Percentiles rank a stretch among this genome's conserved stretches.
phyloP scores from a whole-genome alignment of 2,888 invertebrate species.

The Bursaphelenchus okinawaensis region DNA sequence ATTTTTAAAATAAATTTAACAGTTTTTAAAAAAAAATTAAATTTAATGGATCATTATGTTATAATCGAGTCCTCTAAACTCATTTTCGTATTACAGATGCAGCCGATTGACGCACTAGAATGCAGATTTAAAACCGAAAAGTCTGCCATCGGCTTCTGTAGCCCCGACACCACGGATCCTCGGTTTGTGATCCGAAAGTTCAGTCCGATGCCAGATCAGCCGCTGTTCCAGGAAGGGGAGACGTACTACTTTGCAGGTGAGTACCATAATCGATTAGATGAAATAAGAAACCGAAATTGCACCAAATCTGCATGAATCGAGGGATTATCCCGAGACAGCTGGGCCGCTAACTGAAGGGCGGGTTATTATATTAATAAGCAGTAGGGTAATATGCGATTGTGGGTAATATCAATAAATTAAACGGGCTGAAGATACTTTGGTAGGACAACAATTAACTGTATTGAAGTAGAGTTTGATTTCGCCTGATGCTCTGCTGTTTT shows the following conservation, averaged over 20 bases:
- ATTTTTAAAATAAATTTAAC: no score
- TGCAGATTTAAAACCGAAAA: neutral
- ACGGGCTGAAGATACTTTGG: no score
- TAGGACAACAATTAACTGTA: no score
- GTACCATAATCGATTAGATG: slow-evolving; percentile 4
- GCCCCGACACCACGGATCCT: slow-evolving; percentile 11
- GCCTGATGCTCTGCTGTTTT: neutral
- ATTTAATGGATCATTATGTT: no score
- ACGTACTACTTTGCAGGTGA: slow-evolving; percentile 22
- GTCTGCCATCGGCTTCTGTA: slow-evolving; percentile 9
- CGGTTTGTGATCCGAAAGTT: slow-evolving; percentile 18
- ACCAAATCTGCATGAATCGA: neutral
- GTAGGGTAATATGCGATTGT: no score
- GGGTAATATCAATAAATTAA: no score
- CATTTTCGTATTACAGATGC: neutral
- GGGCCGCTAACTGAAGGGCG: neutral
- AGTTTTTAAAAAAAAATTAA: no score
- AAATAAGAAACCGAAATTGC: neutral
- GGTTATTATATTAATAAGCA: neutral
- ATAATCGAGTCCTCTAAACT: neutral
- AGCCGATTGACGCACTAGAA: slow-evolving; percentile 2
- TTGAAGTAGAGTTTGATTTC: no score
- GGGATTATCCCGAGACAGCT: neutral
- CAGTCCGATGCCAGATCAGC: slow-evolving; percentile 21
- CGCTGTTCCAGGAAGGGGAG: slow-evolving; percentile 14